Conservation (phyloP, 2,113 vertebrate genomes). For the Malaclemys terrapin region DNA sequence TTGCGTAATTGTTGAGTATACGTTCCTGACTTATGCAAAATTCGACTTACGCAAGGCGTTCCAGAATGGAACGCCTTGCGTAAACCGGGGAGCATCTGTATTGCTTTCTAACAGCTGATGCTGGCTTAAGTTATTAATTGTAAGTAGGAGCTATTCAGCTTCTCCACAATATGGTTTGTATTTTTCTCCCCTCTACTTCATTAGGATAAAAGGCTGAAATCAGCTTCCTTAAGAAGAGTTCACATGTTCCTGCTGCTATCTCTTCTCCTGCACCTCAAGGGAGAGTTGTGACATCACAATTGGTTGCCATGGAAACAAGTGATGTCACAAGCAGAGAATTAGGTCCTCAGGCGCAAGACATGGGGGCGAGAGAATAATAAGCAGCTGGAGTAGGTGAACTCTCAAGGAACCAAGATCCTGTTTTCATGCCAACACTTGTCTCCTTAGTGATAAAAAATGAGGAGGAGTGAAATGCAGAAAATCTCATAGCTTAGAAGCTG, state of each 20-base stretch:
- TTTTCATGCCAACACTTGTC: conserved; percentile 58
- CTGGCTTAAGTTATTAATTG: conserved; percentile 67
- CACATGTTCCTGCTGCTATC: conserved; percentile 50
- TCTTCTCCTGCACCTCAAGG: neutral
- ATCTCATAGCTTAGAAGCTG: conserved; percentile 45
- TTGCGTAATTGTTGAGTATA: too few relatives aligned
- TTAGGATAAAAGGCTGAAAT: conserved; percentile 30
- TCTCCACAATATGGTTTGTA: conserved; percentile 61
- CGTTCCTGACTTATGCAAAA: too few relatives aligned
- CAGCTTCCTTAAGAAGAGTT: conserved; percentile 39
- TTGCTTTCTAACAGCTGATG: conserved; percentile 61
- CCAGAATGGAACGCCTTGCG: too few relatives aligned
- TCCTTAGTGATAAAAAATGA: conserved; percentile 67
- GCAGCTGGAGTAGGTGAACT: conserved; percentile 25
- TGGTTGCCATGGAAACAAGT: neutral
- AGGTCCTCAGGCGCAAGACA: conserved; percentile 3
- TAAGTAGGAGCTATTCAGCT: conserved; percentile 69
- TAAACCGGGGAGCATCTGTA: neutral
- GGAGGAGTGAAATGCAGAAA: conserved; percentile 55
- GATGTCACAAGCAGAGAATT: conserved; percentile 31
- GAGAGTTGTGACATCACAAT: conserved; percentile 22
- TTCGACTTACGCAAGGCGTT: too few relatives aligned
- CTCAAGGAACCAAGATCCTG: conserved; percentile 31
- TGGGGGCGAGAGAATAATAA: conserved; percentile 33
- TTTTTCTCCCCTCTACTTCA: conserved; percentile 42